Base-by-base conservation (phyloP, 2,113 vertebrate species). In the Formicarius rufipectus region DNA sequence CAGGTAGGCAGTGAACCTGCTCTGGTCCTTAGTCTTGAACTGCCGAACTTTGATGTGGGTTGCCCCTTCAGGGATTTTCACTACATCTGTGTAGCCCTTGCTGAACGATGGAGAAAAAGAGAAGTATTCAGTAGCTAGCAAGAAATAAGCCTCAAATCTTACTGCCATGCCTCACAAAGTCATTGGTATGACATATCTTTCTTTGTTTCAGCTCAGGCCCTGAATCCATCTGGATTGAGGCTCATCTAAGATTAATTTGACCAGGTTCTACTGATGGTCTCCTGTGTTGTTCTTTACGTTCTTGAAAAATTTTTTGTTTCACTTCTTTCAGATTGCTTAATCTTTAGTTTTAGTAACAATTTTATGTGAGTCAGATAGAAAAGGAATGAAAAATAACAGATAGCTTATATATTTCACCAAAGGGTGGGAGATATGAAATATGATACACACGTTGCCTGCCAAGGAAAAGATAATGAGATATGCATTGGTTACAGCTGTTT, bases 31-130 rank as follows among this genome's bases (percentile, higher is more conserved):
- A 74, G 97, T 92, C 96, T 99, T 99, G 98, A 99, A 98, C 95
- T 99, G 99, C n/a, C 99, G 98, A 28, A 99, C 98, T 96, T 99
- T 99, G 88, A 99, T 98, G 88, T 99, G 99, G 8, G 99, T 99
- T 10, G 99, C 99, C 28, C 99, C 99, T 77, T 98, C 98, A 0
- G 99, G 99, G 91, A 99, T 99, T 97, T 98, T 99, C 90, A 99
- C 99, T 44, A 99, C 98, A 2, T 99, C 99, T 5, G 99, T 99
- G 97, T 99, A 99, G 91, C 99, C 99, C 92, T 99, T 99, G 97
- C 99, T 99, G 93, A 74, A 95, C n/a, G 22, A 66, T 47, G 13
- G 15, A 39, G 31, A 74, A 76, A 75, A 64, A 49, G 74, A 33
- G 75, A 20, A 82, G 50, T 23, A 33, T 88, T 94, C 82, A 93